phyloP scores from a whole-genome alignment of 64 coral and sea anemone genomes.

The Montipora foliosa region DNA sequence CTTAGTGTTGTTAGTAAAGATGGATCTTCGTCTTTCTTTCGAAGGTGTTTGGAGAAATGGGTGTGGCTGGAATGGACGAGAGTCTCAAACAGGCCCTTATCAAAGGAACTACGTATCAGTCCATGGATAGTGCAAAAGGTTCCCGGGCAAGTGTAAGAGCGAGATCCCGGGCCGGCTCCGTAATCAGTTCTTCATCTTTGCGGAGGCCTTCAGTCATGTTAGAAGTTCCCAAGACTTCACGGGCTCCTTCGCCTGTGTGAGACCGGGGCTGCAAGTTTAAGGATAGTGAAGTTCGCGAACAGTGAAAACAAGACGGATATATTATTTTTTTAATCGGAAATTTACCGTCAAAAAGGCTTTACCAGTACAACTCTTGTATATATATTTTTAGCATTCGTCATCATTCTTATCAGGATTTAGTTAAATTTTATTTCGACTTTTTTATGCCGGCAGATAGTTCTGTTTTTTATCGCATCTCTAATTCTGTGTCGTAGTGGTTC shows the following conservation, averaged over 20 bases:
- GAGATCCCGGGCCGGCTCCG: constrained; percentile 55
- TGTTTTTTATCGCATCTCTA: too few species aligned
- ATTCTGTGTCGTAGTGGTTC: too few species aligned
- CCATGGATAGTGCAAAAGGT: constrained; percentile 60
- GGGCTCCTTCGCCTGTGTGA: constrained; percentile 82
- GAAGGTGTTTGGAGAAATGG: constrained; percentile 95
- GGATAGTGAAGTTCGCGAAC: too few species aligned
- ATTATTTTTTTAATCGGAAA: too few species aligned
- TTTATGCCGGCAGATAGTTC: too few species aligned
- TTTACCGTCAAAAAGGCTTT: too few species aligned
- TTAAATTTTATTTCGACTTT: too few species aligned
- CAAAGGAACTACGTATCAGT: constrained; percentile 90
- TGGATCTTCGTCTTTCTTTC: neutral
- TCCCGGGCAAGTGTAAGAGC: constrained; percentile 75
- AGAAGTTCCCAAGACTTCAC: constrained; percentile 76
- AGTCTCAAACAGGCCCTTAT: constrained; percentile 89
- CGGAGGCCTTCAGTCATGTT: constrained; percentile 80
- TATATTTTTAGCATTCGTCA: too few species aligned
- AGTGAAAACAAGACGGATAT: too few species aligned
- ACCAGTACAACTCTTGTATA: too few species aligned
- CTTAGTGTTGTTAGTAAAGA: too few species aligned
- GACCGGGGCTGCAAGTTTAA: neutral
- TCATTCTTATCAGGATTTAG: too few species aligned
- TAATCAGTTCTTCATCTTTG: constrained; percentile 59
- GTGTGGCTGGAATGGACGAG: constrained; percentile 88